Percentiles rank a stretch among this genome's conserved stretches.
Conservation (phyloP, 2,113 vertebrate species). For the Pardalotus punctatus region DNA sequence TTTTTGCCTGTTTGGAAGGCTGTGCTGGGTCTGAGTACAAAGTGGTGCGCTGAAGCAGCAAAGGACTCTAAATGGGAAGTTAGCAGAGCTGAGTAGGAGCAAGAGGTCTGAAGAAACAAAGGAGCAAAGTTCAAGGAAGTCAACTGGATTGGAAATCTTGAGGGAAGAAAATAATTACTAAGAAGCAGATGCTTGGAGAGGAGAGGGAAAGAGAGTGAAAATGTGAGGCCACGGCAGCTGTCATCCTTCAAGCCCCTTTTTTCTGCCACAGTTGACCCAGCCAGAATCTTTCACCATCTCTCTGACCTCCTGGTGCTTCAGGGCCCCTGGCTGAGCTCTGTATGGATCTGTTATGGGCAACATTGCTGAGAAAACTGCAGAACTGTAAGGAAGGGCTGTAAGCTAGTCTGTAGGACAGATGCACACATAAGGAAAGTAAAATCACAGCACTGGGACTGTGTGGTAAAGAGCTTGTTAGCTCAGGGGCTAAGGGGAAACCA, state of each 20-base stretch:
- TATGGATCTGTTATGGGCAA: accelerated
- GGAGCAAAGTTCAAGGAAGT: not conserved
- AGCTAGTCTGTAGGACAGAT: not conserved
- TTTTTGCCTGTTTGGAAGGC: not conserved
- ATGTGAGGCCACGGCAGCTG: not conserved
- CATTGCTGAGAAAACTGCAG: not conserved
- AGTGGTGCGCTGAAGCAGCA: not conserved
- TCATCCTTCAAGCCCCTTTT: not conserved
- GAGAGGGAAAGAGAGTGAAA: not conserved
- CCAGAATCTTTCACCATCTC: not conserved
- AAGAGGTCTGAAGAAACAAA: not conserved
- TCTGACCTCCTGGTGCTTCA: not conserved
- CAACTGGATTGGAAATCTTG: not conserved
- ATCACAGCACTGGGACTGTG: not conserved
- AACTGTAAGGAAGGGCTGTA: not conserved
- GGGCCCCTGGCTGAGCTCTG: not conserved
- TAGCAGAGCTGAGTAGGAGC: not conserved
- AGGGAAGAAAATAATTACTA: not conserved
- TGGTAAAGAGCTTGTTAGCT: not conserved
- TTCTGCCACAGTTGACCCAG: not conserved
- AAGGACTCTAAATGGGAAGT: not conserved
- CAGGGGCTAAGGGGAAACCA: not conserved
- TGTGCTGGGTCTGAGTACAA: not conserved
- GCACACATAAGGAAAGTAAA: not conserved
- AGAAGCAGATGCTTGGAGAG: not conserved